Evolutionary conservation across 2,888 invertebrate genomes (phyloP), one percentile per base, ranked within the genome.

Genomic region (Apodemia hepburni): DNA sequence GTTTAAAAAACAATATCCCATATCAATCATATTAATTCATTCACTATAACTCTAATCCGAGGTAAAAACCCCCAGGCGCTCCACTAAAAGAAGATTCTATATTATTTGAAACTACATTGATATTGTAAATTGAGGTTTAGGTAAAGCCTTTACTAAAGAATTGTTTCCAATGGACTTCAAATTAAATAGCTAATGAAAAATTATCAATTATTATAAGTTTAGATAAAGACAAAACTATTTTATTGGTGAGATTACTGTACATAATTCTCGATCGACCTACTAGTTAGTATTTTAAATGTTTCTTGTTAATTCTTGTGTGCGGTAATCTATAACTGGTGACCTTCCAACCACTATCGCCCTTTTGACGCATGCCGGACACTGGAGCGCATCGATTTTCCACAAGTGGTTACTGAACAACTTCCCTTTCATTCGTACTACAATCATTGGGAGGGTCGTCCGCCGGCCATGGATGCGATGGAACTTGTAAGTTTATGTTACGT

Each of bases 331-430:
- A 76, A 72, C 72, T 77, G 73, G 70, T 73, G 85, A 84, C 84
- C 86, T 85, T 85, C 79, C 73, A 69, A 78, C 78, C 75, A 75
- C 72, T 75, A 76, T 71, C 74, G 77, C 62, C 59, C 29, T 59
- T 54, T 58, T 64, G 81, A 79, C 81, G 80, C 76, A 76, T 73
- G 79, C 75, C 80, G 79, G 79, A 80, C 80, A 77, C 73, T 74
- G 78, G 69, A 74, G 71, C 77, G 75, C 82, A 87, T 88, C 84
- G 89, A 88, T 88, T 88, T 84, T 82, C 77, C 77, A 81, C 80
- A 76, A 72, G 70, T 72, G 72, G 69, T 75, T 74, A 75, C 45
- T 45, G n/a, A 71, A 72, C 77, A 82, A 81, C 84, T 83, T 86
- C 84, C 85, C 85, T 85, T 84, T 80, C 76, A 79, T 71, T 75